Percentiles rank a stretch among this genome's conserved stretches.
These are phyloP conservation scores for Drosophila pruinosa DNA, from an alignment of 1,140 invertebrate genomes.

Conservation along the genomic window DNA sequence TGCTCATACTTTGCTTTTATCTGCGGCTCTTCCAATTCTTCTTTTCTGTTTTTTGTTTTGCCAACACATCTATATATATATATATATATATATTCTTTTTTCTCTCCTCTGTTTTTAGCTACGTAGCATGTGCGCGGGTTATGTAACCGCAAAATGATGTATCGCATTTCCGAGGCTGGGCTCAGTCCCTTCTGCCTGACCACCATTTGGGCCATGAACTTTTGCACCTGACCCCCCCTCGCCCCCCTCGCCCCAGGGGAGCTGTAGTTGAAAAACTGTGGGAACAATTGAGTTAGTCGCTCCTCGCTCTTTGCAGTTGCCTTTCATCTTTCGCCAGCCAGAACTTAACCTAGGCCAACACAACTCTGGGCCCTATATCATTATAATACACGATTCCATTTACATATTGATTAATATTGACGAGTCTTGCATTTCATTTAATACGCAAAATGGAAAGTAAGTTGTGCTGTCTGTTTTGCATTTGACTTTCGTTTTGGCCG, in stretches of 20 bases:
- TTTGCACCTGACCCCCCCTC: not conserved
- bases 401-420: slow-evolving; percentile 8
- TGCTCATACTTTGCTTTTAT: slow-evolving; percentile 49
- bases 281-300: not conserved
- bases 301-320: not conserved
- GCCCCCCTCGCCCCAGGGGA: not conserved
- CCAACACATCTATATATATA: not conserved
- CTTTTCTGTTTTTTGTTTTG: not conserved
- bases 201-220: slow-evolving; percentile 34
- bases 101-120: slow-evolving; percentile 45
- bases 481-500: slow-evolving; percentile 41
- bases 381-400: slow-evolving; percentile 3
- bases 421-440: not conserved
- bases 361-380: not conserved
- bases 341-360: slow-evolving; percentile 1
- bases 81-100: slow-evolving; percentile 1
- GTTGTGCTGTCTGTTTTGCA: slow-evolving; percentile 17
- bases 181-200: slow-evolving; percentile 11
- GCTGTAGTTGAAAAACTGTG: not conserved
- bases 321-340: not conserved
- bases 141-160: slow-evolving; percentile 71
- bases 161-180: slow-evolving; percentile 53
- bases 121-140: slow-evolving; percentile 70
- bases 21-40: slow-evolving; percentile 30
- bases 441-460: slow-evolving; percentile 7